phyloP scores from a whole-genome alignment of 2,113 vertebrate species.

The Orycteropus afer region DNA sequence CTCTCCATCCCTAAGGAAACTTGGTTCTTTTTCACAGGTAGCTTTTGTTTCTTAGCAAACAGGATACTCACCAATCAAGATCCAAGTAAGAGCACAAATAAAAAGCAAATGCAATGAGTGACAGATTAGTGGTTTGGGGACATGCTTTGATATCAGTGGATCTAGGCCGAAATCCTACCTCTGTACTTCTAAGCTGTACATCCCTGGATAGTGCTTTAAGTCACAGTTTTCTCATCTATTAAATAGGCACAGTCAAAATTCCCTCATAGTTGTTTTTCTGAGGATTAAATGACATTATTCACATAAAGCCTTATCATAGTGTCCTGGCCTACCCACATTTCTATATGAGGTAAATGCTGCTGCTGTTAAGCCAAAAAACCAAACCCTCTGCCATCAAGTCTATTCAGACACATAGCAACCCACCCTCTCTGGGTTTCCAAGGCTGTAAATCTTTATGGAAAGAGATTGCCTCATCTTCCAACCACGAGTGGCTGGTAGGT shows the following conservation, averaged over 20 bases:
- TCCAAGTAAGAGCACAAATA: neutral
- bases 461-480: too few relatives aligned
- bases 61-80: neutral
- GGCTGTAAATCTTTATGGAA: too few relatives aligned
- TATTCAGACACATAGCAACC: too few relatives aligned
- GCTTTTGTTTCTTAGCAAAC: neutral
- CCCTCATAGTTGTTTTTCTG: neutral
- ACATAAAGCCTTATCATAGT: neutral
- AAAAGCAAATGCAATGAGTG: neutral
- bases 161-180: neutral
- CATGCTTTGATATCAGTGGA: neutral
- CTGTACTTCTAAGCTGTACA: neutral
- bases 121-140: neutral
- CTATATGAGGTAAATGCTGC: neutral
- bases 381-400: too few relatives aligned
- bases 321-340: neutral
- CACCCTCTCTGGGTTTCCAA: too few relatives aligned
- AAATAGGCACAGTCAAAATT: neutral
- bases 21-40: constrained; percentile 23
- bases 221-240: neutral
- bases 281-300: constrained; percentile 38
- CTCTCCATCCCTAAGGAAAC: neutral
- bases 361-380: neutral
- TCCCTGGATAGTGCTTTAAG: neutral
- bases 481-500: too few relatives aligned